Conservation (phyloP, 1,140 invertebrate genomes). For the Drosophila tsacasi region DNA sequence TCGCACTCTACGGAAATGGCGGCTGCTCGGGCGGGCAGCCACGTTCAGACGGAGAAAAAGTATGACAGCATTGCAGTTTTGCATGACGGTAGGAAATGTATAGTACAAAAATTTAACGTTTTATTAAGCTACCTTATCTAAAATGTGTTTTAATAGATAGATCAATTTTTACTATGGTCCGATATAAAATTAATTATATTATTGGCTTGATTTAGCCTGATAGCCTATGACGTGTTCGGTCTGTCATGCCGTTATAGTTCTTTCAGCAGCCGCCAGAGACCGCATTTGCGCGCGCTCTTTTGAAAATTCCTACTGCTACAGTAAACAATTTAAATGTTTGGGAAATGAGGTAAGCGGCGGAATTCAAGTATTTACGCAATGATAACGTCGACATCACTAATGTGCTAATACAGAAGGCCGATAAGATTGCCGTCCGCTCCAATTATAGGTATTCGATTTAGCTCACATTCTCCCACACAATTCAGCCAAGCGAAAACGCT, state of each 20-base stretch:
- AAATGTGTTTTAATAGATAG: too few species aligned
- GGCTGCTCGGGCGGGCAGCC: conserved; percentile 27
- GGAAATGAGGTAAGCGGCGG: conserved; percentile 32
- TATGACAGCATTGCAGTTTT: conserved; percentile 18
- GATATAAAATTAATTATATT: too few species aligned
- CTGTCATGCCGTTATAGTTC: background rate
- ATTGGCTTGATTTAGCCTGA: background rate
- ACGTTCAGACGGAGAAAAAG: conserved; percentile 44
- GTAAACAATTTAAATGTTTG: conserved; percentile 29
- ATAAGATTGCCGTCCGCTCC: conserved; percentile 52
- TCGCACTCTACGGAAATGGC: conserved; percentile 68
- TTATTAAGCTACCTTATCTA: too few species aligned
- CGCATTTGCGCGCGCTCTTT: conserved; percentile 4
- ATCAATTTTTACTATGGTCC: background rate
- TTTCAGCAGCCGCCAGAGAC: background rate
- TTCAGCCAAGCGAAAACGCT: conserved; percentile 11
- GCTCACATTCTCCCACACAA: conserved; percentile 15
- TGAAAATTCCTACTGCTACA: background rate
- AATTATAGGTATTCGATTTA: conserved; percentile 35
- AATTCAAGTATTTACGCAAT: conserved; percentile 26
- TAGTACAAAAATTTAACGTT: background rate
- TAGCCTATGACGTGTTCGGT: background rate
- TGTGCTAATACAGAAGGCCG: conserved; percentile 48
- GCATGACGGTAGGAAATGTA: background rate
- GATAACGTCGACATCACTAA: conserved; percentile 64